phyloP scores from a whole-genome alignment of 1,140 invertebrate genomes.

The Kradibia gibbosae region DNA sequence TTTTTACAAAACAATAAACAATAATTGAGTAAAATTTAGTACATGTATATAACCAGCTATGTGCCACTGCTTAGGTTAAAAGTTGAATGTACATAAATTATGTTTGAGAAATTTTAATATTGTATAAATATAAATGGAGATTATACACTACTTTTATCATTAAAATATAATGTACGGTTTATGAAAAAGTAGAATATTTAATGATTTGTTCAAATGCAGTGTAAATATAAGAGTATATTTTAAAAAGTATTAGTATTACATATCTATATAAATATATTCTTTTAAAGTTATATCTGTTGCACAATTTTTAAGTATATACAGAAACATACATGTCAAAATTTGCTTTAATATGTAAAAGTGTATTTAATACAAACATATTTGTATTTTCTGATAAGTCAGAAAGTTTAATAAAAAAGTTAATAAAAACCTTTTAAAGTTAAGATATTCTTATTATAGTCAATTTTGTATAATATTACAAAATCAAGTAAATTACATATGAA shows the following conservation, averaged over 20 bases:
- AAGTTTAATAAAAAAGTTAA: conserved; percentile 49
- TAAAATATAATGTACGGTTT: conserved; percentile 34
- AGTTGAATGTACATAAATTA: conserved; percentile 46
- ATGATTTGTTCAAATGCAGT: conserved; percentile 30
- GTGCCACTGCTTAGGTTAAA: conserved; percentile 49
- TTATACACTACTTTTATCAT: conserved; percentile 27
- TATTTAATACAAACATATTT: conserved; percentile 45
- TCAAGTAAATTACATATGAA: conserved; percentile 44
- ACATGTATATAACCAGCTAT: conserved; percentile 48
- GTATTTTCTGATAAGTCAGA: conserved; percentile 46
- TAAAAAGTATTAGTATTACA: conserved; percentile 41
- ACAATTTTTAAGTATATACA: conserved; percentile 42
- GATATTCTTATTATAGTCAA: background rate
- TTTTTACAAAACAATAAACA: conserved; percentile 36
- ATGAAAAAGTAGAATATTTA: conserved; percentile 20
- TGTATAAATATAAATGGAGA: conserved; percentile 31
- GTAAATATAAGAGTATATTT: conserved; percentile 40
- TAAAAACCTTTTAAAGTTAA: conserved; percentile 19
- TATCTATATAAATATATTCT: conserved; percentile 45
- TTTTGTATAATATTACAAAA: conserved; percentile 7
- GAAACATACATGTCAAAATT: conserved; percentile 30
- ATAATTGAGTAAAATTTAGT: conserved; percentile 22
- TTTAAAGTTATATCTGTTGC: conserved; percentile 37
- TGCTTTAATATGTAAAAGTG: conserved; percentile 41
- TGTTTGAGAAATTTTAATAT: conserved; percentile 35